Evolutionary conservation across 2,113 vertebrate genomes (phyloP).

Genomic region (Nothoprocta perdicaria): DNA sequence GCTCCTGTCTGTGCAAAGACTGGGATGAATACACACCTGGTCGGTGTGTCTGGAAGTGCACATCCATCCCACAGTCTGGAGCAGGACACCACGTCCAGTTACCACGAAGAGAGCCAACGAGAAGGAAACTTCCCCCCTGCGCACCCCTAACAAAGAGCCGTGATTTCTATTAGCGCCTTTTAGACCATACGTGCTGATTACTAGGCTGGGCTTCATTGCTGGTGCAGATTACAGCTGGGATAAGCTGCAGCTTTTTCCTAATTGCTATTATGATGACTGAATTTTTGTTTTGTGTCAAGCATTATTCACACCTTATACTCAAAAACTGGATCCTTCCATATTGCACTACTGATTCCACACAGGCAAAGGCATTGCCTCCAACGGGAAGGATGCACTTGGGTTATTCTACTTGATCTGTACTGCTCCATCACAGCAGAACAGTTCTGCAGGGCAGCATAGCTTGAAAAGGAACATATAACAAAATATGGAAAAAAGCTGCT

Average conservation of each 20-base stretch:
- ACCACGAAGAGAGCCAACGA: constrained; percentile 60
- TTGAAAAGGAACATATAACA: constrained; percentile 50
- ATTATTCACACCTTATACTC: constrained; percentile 64
- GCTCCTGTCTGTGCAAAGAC: background rate
- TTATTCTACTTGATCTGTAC: constrained; percentile 64
- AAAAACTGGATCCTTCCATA: constrained; percentile 68
- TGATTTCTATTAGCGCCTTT: constrained; percentile 70
- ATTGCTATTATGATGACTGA: constrained; percentile 71
- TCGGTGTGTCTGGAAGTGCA: constrained; percentile 12
- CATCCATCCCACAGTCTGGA: background rate
- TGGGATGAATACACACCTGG: background rate
- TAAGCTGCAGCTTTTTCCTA: constrained; percentile 67
- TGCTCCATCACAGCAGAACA: constrained; percentile 47
- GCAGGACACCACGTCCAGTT: constrained; percentile 36
- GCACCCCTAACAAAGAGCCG: constrained; percentile 45
- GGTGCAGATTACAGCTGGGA: constrained; percentile 64
- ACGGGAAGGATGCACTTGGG: constrained; percentile 68
- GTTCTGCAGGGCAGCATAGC: constrained; percentile 43
- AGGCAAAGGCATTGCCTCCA: constrained; percentile 50
- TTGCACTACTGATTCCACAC: constrained; percentile 64
- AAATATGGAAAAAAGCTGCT: constrained; percentile 29
- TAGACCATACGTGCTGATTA: constrained; percentile 69
- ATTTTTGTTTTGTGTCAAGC: constrained; percentile 72
- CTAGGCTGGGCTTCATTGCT: constrained; percentile 64
- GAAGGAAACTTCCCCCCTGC: constrained; percentile 60